Percentiles rank a stretch among this genome's conserved stretches.
These are phyloP conservation scores for Amphibalanus amphitrite DNA, from an alignment of 1,140 invertebrate genomes.

Conservation along the genomic window DNA sequence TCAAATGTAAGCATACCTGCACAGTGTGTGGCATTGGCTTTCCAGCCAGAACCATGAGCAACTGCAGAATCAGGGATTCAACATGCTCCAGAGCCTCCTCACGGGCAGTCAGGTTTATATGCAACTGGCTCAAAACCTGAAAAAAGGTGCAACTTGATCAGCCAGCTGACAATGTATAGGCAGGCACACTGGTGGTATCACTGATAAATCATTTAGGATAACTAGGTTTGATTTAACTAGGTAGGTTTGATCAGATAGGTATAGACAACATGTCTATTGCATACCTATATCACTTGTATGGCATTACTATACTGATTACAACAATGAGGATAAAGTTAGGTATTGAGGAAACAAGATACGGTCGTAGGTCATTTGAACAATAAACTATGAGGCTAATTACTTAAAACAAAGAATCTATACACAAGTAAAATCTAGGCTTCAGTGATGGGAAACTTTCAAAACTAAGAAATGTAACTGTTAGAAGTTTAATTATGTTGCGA, in stretches of 20 bases:
- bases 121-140: slow-evolving; percentile 76
- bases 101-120: slow-evolving; percentile 63
- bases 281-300: too few relatives aligned
- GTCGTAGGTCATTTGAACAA: too few relatives aligned
- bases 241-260: neutral
- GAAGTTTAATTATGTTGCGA: too few relatives aligned
- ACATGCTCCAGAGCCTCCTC: slow-evolving; percentile 86
- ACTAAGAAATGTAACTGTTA: too few relatives aligned
- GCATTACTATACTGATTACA: too few relatives aligned
- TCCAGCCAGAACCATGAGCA: slow-evolving; percentile 72
- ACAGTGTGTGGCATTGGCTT: slow-evolving; percentile 44
- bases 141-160: slow-evolving; percentile 10
- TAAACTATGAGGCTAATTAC: too few relatives aligned
- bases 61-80: slow-evolving; percentile 70
- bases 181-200: neutral
- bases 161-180: slow-evolving; percentile 3
- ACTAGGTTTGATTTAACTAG: neutral
- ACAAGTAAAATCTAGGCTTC: too few relatives aligned
- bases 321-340: too few relatives aligned
- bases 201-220: neutral
- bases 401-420: too few relatives aligned
- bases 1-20: too few relatives aligned
- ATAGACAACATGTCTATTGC: neutral
- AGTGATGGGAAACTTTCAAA: too few relatives aligned
- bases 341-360: too few relatives aligned